Conservation (phyloP, 2,888 invertebrate species). For the Cryptus armator region DNA sequence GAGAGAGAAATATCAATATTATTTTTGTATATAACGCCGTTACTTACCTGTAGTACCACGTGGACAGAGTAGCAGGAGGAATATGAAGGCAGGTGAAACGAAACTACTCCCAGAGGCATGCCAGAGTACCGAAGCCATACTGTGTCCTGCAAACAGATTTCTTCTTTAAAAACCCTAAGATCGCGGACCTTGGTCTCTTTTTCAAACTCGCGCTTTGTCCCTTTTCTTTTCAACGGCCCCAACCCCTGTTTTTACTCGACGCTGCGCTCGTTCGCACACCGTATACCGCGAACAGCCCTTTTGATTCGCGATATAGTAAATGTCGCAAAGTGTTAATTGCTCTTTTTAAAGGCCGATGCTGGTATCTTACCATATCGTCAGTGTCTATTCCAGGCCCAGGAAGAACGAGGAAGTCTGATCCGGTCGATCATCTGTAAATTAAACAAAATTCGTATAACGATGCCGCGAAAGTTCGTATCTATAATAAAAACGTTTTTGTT, state of each 20-base stretch:
- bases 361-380: slow-evolving; percentile 91
- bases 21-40: slow-evolving; percentile 22
- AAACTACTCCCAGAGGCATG: slow-evolving; percentile 93
- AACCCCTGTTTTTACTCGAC: background rate
- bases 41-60: slow-evolving; percentile 92
- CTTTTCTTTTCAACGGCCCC: slow-evolving; percentile 30
- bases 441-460: slow-evolving; percentile 13
- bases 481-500: background rate
- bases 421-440: slow-evolving; percentile 87
- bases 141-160: slow-evolving; percentile 88
- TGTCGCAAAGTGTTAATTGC: background rate
- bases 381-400: slow-evolving; percentile 88
- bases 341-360: background rate
- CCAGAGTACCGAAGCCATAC: slow-evolving; percentile 94
- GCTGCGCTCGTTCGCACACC: background rate
- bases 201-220: slow-evolving; percentile 28
- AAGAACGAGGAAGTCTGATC: slow-evolving; percentile 84
- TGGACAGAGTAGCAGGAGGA: slow-evolving; percentile 91
- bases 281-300: slow-evolving; percentile 18
- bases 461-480: background rate
- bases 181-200: slow-evolving; percentile 50
- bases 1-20: slow-evolving; percentile 3
- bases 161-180: slow-evolving; percentile 27
- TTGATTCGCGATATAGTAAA: slow-evolving; percentile 7
- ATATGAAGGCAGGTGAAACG: slow-evolving; percentile 90